phyloP scores from a whole-genome alignment of 2,113 vertebrate species.

The Platichthys stellatus region DNA sequence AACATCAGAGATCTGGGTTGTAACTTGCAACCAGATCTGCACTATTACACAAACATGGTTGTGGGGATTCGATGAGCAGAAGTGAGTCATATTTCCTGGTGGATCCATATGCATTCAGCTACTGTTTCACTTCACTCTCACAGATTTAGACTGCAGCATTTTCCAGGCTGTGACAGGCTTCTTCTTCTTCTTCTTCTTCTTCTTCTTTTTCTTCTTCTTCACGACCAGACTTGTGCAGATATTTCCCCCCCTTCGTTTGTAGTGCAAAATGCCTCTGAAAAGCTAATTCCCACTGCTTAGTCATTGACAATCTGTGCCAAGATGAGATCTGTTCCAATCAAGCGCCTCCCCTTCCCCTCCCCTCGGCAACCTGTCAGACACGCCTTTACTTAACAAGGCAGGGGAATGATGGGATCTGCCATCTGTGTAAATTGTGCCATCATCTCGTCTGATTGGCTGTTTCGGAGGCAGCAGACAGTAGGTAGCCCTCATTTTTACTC shows the following conservation, averaged over 20 bases:
- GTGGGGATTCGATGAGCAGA: constrained; percentile 18
- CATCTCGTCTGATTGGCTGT: constrained; percentile 64
- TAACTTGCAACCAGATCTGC: constrained; percentile 37
- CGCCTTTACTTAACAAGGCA: constrained; percentile 61
- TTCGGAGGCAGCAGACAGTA: constrained; percentile 3
- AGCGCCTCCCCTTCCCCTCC: background rate
- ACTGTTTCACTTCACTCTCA: background rate
- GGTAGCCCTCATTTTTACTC: background rate
- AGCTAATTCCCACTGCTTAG: constrained; percentile 64
- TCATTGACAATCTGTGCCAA: constrained; percentile 61
- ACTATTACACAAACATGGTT: constrained; percentile 43
- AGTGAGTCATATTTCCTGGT: background rate
- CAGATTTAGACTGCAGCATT: constrained; percentile 15
- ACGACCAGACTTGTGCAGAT: constrained; percentile 15
- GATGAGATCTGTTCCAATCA: constrained; percentile 57
- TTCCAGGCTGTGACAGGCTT: constrained; percentile 4
- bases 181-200: background rate
- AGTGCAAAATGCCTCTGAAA: constrained; percentile 45
- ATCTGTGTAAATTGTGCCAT: constrained; percentile 70
- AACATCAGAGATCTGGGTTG: constrained; percentile 45
- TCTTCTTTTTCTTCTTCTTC: background rate
- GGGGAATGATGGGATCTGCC: constrained; percentile 65
- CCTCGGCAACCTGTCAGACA: constrained; percentile 49
- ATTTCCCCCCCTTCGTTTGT: constrained; percentile 27
- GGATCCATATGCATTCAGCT: background rate